Evolutionary conservation across 1,140 invertebrate genomes (phyloP).

Genomic region (Drosophila nebulosa): DNA sequence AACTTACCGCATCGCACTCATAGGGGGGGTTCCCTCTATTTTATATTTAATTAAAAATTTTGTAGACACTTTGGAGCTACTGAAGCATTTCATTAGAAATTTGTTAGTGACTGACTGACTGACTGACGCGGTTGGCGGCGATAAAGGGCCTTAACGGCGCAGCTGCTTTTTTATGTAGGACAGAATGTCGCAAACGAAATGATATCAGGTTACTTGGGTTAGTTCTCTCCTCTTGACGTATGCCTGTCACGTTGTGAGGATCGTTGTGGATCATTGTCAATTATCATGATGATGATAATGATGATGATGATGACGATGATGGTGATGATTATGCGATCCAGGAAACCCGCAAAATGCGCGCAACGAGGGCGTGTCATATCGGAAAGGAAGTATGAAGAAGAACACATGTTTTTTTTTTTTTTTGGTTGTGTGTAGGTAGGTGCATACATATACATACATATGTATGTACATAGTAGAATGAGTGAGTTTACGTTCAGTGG

Average conservation of each 20-base stretch:
- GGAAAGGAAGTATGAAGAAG: constrained; percentile 30
- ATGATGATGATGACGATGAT: not conserved
- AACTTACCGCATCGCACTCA: constrained; percentile 19
- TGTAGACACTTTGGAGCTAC: constrained; percentile 34
- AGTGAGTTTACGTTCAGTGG: constrained; percentile 16
- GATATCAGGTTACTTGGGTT: constrained; percentile 43
- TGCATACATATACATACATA: not conserved
- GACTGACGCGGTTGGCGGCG: too few relatives aligned
- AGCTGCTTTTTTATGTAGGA: constrained; percentile 21
- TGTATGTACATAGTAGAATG: constrained; percentile 45
- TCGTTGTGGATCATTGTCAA: constrained; percentile 20
- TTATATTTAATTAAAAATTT: constrained; percentile 15
- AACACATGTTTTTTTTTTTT: constrained; percentile 38
- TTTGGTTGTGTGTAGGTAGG: constrained; percentile 33
- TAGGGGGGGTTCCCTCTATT: constrained; percentile 49
- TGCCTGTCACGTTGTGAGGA: constrained; percentile 61
- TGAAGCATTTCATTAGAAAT: constrained; percentile 63
- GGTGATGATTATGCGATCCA: constrained; percentile 1
- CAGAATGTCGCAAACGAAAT: constrained; percentile 27
- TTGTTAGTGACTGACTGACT: constrained; percentile 24
- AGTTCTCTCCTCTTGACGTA: constrained; percentile 48
- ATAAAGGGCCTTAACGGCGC: too few relatives aligned
- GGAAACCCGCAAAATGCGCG: constrained; percentile 67
- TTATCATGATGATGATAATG: constrained; percentile 17
- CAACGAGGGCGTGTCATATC: constrained; percentile 27